Evolutionary conservation across 2,888 invertebrate genomes (phyloP).

Genomic region (Disparrhopalites patrizii): DNA sequence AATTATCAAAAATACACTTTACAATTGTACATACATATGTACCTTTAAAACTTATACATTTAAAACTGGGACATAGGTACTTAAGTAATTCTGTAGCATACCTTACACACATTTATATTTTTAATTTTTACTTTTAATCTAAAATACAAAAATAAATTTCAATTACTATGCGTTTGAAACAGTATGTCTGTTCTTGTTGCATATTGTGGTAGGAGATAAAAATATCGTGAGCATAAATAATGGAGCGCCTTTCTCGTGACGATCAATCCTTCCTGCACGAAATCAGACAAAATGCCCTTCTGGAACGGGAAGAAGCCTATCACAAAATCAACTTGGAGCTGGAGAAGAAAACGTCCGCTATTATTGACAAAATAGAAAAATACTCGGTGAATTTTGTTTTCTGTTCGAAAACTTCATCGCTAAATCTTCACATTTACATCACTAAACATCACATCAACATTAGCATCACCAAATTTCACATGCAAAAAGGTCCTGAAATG

Average conservation of each 20-base stretch:
- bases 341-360: slow-evolving; percentile 42
- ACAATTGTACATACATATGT: too few species aligned
- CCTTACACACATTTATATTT: not conserved
- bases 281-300: slow-evolving; percentile 28
- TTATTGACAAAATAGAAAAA: slow-evolving; percentile 45
- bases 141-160: not conserved
- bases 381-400: slow-evolving; percentile 22
- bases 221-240: too few species aligned
- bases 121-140: not conserved
- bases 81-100: not conserved
- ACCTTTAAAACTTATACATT: too few species aligned
- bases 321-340: slow-evolving; percentile 43
- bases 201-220: too few species aligned
- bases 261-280: slow-evolving; percentile 25
- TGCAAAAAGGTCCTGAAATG: too few species aligned
- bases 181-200: not conserved
- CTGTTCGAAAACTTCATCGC: not conserved
- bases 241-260: slow-evolving; percentile 17
- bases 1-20: too few species aligned
- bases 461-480: too few species aligned
- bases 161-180: not conserved
- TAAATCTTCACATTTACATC: too few species aligned
- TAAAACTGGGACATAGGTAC: too few species aligned
- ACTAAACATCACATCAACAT: too few species aligned
- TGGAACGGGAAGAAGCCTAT: slow-evolving; percentile 40